These are phyloP conservation scores for Papilio aristodemus DNA, from an alignment of 1,140 invertebrate genomes.

Conservation along the genomic window DNA sequence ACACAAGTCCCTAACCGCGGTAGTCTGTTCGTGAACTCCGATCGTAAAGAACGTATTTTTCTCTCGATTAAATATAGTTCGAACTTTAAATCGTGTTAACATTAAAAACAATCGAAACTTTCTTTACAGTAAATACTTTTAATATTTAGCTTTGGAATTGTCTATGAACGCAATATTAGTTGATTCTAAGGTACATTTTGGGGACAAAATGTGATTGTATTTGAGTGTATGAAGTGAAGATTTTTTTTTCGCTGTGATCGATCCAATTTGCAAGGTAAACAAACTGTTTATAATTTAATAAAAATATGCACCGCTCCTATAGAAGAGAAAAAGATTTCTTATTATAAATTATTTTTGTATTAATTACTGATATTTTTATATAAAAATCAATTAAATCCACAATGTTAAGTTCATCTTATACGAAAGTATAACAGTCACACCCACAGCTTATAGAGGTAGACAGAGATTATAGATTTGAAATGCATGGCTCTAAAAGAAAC, in stretches of 20 bases:
- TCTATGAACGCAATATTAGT: neutral
- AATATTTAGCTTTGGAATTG: neutral
- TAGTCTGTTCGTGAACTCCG: constrained; percentile 18
- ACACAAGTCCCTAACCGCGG: neutral
- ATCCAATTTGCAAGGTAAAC: constrained; percentile 24
- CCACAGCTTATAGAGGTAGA: too few species aligned
- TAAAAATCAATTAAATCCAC: neutral
- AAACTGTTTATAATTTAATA: constrained; percentile 1
- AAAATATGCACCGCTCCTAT: neutral
- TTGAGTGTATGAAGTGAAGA: constrained; percentile 7
- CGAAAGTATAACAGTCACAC: neutral
- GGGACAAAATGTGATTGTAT: constrained; percentile 9
- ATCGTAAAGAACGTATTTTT: constrained; percentile 1
- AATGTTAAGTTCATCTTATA: neutral
- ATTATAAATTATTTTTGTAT: too few species aligned
- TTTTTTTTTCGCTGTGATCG: constrained; percentile 11
- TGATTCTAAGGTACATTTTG: constrained; percentile 4
- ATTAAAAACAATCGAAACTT: neutral
- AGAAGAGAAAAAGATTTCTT: too few species aligned
- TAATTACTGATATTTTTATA: neutral
- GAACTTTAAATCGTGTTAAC: neutral
- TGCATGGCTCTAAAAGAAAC: too few species aligned
- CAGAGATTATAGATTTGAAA: too few species aligned
- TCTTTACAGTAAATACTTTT: neutral
- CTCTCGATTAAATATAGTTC: neutral